phyloP scores from a whole-genome alignment of 64 coral and sea anemone genomes.

The Actinia equina region DNA sequence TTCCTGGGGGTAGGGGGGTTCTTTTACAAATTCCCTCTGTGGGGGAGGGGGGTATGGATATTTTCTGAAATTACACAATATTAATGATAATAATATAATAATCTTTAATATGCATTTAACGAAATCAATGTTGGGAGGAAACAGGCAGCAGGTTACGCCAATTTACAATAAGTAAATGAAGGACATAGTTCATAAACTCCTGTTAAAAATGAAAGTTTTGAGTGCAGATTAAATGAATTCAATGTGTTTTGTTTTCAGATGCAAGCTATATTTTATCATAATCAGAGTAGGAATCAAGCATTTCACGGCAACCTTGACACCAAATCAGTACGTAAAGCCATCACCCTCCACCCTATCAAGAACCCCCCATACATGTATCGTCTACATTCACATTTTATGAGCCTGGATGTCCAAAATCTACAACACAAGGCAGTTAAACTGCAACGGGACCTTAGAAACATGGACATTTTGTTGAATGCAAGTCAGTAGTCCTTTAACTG shows the following conservation, averaged over 20 bases:
- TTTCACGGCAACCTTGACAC: slow-evolving; percentile 97
- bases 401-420: slow-evolving; percentile 71
- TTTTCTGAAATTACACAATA: no score
- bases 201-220: no score
- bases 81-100: no score
- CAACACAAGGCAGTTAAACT: slow-evolving; percentile 71
- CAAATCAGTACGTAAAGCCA: slow-evolving; percentile 93
- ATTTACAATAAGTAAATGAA: no score
- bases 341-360: slow-evolving; percentile 92
- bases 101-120: no score
- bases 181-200: no score
- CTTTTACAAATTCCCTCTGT: no score
- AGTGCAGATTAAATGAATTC: no score
- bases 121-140: no score
- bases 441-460: slow-evolving; percentile 63
- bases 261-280: slow-evolving; percentile 97
- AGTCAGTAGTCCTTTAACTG: slow-evolving; percentile 30
- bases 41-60: no score
- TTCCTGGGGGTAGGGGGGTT: no score
- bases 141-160: no score
- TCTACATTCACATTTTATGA: slow-evolving; percentile 79
- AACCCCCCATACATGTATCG: slow-evolving; percentile 91
- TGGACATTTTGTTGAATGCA: slow-evolving; percentile 59
- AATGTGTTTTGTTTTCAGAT: slow-evolving; percentile 42
- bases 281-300: slow-evolving; percentile 82